A percentile compares a stretch with the other conserved stretches of the same genome.
These are phyloP conservation scores for Cryptophagus acutangulus DNA, from an alignment of 2,888 invertebrate genomes.

Conservation along the genomic window DNA sequence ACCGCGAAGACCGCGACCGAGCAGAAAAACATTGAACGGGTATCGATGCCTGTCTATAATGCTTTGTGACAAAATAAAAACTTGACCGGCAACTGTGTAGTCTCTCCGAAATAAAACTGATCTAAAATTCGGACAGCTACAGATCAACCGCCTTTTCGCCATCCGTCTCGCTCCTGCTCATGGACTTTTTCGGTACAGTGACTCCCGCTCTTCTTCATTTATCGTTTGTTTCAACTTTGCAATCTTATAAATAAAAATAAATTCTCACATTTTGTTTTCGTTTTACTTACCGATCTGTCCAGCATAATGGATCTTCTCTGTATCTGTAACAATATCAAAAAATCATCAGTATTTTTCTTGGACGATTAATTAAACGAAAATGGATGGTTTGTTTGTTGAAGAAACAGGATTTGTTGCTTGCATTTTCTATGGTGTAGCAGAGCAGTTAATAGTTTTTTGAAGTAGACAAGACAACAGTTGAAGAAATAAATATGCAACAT, in stretches of 20 bases:
- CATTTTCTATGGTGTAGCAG: too few relatives aligned
- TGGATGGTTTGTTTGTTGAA: too few relatives aligned
- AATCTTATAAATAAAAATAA: too few relatives aligned
- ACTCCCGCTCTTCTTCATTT: neutral
- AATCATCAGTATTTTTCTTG: too few relatives aligned
- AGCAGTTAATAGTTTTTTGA: too few relatives aligned
- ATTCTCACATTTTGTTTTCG: neutral
- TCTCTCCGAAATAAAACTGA: conserved; percentile 40
- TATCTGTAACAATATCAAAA: conserved; percentile 67
- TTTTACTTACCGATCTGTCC: conserved; percentile 76
- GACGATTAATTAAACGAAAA: too few relatives aligned
- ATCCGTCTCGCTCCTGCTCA: neutral
- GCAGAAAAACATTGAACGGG: conserved; percentile 42
- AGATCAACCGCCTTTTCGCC: neutral
- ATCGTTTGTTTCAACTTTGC: neutral
- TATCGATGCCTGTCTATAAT: conserved; percentile 45
- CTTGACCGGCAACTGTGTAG: conserved; percentile 40
- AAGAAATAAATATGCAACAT: too few relatives aligned
- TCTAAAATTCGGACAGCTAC: conserved; percentile 33
- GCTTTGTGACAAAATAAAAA: conserved; percentile 48
- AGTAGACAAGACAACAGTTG: too few relatives aligned
- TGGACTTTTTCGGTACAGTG: neutral
- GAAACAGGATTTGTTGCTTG: too few relatives aligned
- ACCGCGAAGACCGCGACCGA: conserved; percentile 31
- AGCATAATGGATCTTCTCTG: conserved; percentile 81